Evolutionary conservation across 2,113 vertebrate genomes (phyloP).

Genomic region (Cephalophus harveyi): DNA sequence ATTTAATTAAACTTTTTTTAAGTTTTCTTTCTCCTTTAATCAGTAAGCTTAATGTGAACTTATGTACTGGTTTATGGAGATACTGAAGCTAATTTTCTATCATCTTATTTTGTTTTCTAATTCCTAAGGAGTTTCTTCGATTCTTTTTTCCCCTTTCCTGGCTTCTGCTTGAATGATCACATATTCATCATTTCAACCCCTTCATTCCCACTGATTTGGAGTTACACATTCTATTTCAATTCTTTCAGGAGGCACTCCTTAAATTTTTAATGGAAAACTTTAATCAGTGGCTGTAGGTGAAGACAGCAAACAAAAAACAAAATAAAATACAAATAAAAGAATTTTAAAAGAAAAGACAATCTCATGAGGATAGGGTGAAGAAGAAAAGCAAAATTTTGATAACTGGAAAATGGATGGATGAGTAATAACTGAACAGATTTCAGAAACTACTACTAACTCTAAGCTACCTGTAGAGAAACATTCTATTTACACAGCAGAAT

Average conservation of each 20-base stretch:
- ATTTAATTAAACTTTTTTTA: not conserved
- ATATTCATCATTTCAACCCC: not conserved
- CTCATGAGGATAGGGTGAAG: not conserved
- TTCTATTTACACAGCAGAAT: not conserved
- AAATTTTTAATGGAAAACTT: not conserved
- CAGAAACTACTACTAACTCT: not conserved
- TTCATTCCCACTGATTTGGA: not conserved
- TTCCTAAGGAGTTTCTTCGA: not conserved
- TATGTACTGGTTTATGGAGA: not conserved
- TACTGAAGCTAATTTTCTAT: not conserved
- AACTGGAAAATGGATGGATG: not conserved
- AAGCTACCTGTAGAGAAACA: not conserved
- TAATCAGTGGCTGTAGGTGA: not conserved
- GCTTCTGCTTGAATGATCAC: not conserved
- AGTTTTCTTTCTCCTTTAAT: not conserved
- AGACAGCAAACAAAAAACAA: not conserved
- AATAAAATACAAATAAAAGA: not conserved
- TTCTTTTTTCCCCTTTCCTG: not conserved
- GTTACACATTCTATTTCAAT: not conserved
- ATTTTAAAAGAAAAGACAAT: not conserved
- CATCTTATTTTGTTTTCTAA: constrained; percentile 20
- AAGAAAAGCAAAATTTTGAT: not conserved
- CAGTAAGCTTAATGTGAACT: not conserved
- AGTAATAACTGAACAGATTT: constrained; percentile 8
- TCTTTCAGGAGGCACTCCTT: not conserved